Conservation (phyloP, 2,888 invertebrate species). For the Oligia strigilis region DNA sequence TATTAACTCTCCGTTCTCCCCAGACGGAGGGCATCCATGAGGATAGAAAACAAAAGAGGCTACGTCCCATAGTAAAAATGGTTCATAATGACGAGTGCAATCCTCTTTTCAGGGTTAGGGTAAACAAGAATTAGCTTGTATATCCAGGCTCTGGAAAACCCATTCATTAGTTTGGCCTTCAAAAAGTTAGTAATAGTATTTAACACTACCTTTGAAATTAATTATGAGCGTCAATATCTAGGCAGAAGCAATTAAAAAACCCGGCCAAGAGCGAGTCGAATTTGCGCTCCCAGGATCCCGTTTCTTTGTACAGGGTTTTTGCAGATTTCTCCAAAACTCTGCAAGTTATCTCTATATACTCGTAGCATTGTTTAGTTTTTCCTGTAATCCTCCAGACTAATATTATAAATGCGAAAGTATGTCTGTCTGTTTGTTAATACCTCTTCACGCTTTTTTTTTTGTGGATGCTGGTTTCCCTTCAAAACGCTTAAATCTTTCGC, state of each 20-base stretch:
- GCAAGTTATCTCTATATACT: background rate
- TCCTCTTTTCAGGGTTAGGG: no score
- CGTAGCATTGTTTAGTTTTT: background rate
- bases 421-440: no score
- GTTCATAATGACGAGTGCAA: no score
- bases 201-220: constrained; percentile 22
- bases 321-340: background rate
- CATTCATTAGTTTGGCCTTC: background rate
- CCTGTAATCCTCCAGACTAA: background rate
- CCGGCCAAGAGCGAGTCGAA: background rate
- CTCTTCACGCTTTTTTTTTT: no score
- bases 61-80: no score
- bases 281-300: background rate
- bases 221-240: background rate
- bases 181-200: background rate
- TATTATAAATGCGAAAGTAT: no score
- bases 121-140: no score
- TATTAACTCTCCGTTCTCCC: no score
- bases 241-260: background rate
- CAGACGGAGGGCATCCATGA: no score
- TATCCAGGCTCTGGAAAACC: background rate
- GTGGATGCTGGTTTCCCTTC: no score
- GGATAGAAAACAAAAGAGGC: no score
- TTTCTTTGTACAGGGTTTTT: background rate
- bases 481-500: no score